Evolutionary conservation across 1,140 invertebrate genomes (phyloP), one percentile per base, ranked within the genome.

Genomic region (Hermetia illucens): DNA sequence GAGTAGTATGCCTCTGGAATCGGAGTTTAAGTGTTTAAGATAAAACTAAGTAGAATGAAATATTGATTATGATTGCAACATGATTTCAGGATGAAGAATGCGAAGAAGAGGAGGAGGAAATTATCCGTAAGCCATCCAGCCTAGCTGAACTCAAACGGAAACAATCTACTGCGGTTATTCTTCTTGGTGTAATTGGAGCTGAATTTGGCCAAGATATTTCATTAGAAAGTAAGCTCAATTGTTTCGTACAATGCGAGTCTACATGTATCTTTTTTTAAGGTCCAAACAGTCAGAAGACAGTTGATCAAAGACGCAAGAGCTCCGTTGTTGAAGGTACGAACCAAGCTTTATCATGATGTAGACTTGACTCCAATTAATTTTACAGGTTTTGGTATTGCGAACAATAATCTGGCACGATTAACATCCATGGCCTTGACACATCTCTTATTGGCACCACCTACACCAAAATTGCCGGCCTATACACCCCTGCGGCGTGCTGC

Each of bases 171-270:
- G 90, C 95, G 1, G 90, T 99, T 1, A 90, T 99, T 1, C 63
- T 99, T 25, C 60, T 98, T 16, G 94, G 93, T 1, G 93, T 98
- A 0, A 93, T 99, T 38, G 95, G 95, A 0, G 88, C 93, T 1
- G 93, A 98, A 63, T 98, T 98, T 64, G 93, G 94, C 0, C 88
- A 94, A 54, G 91, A 87, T 50, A 81, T 86, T 31, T 72, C 74
- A 10, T 72, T 71, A 15, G 72, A 75, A 46, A 75, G 73, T 61
- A 53, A 43, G 25, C 15, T 38, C 15, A n/a, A n/a, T 9, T 4
- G 8, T 13, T 30, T 34, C 30, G 12, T 4, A 18, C 16, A 15
- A 4, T 32, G 12, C 21, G 12, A 8, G 18, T 33, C n/a, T 30
- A 22, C 20, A 22, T 36, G 15, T 15, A 5, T 22, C 3, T 21